A percentile compares a stretch with the other conserved stretches of the same genome.
Evolutionary conservation across 1,140 invertebrate genomes (phyloP).

Genomic region (Zaprionus tsacasi): DNA sequence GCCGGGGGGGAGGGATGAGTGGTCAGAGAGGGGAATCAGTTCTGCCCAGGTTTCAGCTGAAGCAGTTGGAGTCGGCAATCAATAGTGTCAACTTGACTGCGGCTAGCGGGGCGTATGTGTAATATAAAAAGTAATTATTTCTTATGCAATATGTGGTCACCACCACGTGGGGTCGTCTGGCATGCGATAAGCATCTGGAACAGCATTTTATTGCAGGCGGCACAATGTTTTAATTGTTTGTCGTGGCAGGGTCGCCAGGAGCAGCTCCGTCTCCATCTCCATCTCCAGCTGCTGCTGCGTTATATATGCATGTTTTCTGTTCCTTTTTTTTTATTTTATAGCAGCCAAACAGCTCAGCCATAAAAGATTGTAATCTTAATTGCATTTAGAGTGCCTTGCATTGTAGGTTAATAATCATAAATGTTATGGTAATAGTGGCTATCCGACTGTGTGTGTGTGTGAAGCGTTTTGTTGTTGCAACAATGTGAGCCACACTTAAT

Average conservation of each 20-base stretch:
- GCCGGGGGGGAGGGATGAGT: constrained; percentile 8
- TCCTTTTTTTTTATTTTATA: constrained; percentile 49
- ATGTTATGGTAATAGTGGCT: constrained; percentile 78
- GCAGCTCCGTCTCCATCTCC: neutral
- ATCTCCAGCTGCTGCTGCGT: constrained; percentile 17
- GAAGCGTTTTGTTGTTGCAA: constrained; percentile 57
- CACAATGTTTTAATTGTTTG: constrained; percentile 81
- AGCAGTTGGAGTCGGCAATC: constrained; percentile 56
- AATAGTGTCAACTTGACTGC: constrained; percentile 63
- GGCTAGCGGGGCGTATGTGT: constrained; percentile 64
- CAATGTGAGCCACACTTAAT: constrained; percentile 54
- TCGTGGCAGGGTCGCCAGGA: constrained; percentile 60
- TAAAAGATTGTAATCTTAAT: constrained; percentile 81
- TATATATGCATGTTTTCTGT: neutral
- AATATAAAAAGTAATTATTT: constrained; percentile 82
- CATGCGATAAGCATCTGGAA: constrained; percentile 70
- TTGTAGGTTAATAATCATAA: constrained; percentile 82
- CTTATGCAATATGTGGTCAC: constrained; percentile 72
- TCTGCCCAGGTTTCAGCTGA: neutral
- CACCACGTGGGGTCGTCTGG: neutral
- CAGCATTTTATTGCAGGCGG: constrained; percentile 75
- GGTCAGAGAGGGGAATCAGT: neutral
- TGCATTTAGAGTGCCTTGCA: constrained; percentile 82
- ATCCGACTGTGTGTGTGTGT: constrained; percentile 40
- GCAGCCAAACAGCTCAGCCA: constrained; percentile 56